A percentile compares a stretch with the other conserved stretches of the same genome.
These are phyloP conservation scores for Hemiprocne comata DNA, from an alignment of 2,113 vertebrate genomes.

Conservation along the genomic window DNA sequence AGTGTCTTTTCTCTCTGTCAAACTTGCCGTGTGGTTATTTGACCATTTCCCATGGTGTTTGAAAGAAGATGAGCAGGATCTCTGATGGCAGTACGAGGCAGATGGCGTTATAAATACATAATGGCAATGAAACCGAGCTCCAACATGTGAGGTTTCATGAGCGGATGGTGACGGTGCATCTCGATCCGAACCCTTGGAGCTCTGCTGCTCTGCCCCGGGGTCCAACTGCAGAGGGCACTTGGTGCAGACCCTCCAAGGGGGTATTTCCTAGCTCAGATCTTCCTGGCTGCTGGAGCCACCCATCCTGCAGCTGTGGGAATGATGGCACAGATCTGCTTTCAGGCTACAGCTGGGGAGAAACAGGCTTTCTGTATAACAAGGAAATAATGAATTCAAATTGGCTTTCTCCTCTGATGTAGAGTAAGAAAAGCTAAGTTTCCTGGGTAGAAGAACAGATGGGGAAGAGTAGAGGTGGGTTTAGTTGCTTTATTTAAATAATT, in stretches of 20 bases:
- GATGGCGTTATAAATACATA: neutral
- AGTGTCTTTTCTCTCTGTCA: neutral
- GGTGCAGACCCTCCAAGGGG: neutral
- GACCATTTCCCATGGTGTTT: constrained; percentile 1
- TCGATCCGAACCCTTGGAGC: neutral
- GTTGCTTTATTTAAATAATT: neutral
- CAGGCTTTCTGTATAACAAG: neutral
- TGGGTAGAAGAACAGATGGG: neutral
- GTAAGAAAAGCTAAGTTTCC: neutral
- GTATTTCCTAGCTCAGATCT: neutral
- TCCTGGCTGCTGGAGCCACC: neutral
- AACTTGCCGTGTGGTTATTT: neutral
- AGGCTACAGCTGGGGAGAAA: neutral
- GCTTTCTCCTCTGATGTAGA: neutral
- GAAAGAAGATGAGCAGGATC: neutral
- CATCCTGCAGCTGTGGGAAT: neutral
- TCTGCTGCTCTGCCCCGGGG: fast-evolving
- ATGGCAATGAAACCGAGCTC: neutral
- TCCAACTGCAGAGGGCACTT: neutral
- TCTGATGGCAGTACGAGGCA: neutral
- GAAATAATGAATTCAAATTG: neutral
- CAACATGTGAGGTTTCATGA: fast-evolving
- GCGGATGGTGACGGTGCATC: neutral
- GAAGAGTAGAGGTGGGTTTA: neutral
- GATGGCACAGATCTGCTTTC: neutral